These are phyloP conservation scores for Rhinolophus sinicus DNA, from an alignment of 2,113 vertebrate species.

Conservation along the genomic window DNA sequence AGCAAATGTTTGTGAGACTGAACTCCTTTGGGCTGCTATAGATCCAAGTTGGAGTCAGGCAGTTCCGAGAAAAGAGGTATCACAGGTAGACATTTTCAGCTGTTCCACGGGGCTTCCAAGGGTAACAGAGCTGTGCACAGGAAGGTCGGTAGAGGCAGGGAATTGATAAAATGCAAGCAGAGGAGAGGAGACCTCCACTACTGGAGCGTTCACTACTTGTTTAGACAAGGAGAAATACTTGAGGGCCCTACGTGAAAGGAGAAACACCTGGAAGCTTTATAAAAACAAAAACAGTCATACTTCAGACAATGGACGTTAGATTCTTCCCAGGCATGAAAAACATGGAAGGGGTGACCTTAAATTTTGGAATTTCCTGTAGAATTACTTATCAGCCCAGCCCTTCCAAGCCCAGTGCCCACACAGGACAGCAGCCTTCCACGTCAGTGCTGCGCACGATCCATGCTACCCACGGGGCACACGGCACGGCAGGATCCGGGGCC, in stretches of 20 bases:
- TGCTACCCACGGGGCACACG: neutral
- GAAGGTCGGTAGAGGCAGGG: neutral
- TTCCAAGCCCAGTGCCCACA: neutral
- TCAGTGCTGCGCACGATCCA: neutral
- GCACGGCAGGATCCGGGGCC: neutral
- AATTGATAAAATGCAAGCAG: neutral
- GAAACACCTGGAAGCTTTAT: neutral
- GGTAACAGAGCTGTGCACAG: neutral
- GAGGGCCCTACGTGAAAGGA: neutral
- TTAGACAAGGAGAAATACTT: neutral
- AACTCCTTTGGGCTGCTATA: neutral
- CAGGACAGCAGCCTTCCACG: neutral
- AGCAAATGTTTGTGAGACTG: neutral
- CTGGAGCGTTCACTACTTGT: neutral
- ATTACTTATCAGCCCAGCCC: neutral
- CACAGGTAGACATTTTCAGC: neutral
- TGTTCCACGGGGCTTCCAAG: neutral
- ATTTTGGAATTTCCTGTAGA: neutral
- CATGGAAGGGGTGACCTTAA: neutral
- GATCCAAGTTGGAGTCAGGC: neutral
- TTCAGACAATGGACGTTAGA: neutral
- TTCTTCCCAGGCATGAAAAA: neutral
- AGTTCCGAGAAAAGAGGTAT: neutral
- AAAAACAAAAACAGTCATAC: neutral
- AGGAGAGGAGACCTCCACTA: neutral